Conservation (phyloP, 2,888 invertebrate species). For the Cepaea hortensis region DNA sequence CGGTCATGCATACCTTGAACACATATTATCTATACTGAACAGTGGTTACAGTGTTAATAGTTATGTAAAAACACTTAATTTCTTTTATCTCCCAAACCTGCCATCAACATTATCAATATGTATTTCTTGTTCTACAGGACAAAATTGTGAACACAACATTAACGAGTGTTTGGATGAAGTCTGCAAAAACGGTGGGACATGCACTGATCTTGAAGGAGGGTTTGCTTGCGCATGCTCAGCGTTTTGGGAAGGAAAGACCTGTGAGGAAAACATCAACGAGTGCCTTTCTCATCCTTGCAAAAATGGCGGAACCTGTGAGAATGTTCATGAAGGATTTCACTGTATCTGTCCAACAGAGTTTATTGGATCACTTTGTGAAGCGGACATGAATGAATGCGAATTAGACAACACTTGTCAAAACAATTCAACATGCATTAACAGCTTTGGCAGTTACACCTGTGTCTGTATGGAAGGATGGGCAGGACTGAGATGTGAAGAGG, state of each 20-base stretch:
- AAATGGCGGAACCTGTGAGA: conserved; percentile 33
- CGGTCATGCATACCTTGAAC: no score
- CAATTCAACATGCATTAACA: conserved; percentile 18
- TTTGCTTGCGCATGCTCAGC: conserved; percentile 43
- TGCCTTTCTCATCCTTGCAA: conserved; percentile 41
- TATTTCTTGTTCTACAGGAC: conserved; percentile 4
- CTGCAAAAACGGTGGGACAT: conserved; percentile 46
- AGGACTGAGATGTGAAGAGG: conserved; percentile 30
- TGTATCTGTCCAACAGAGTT: conserved; percentile 43
- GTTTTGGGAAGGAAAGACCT: conserved; percentile 44
- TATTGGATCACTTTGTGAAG: conserved; percentile 38
- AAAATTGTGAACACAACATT: conserved; percentile 36
- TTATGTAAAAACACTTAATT: no score
- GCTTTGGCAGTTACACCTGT: conserved; percentile 24
- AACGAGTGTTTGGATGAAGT: conserved; percentile 44
- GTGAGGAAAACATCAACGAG: conserved; percentile 46
- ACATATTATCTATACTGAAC: no score
- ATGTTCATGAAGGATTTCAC: conserved; percentile 38
- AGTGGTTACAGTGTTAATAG: no score
- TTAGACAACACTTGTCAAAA: conserved; percentile 13
- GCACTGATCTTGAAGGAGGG: conserved; percentile 35
- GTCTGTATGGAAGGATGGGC: conserved; percentile 25
- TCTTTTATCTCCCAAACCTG: no score
- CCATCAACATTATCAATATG: background rate
- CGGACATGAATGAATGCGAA: conserved; percentile 45